Evolutionary conservation across 2,888 invertebrate species (phyloP).

Genomic region (Drosophila peninsularis): DNA sequence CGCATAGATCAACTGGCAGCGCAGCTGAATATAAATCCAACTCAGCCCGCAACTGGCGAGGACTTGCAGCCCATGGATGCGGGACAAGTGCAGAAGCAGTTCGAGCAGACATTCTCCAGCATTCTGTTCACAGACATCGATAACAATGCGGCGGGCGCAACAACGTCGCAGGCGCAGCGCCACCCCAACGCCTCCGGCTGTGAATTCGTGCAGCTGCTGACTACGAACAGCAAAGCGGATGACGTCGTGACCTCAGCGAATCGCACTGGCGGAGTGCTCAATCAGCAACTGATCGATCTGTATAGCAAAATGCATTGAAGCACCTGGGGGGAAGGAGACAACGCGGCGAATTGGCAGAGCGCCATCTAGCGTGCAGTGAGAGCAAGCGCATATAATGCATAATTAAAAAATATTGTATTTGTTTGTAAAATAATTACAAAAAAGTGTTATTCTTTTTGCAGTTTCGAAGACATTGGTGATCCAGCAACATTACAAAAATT

Average conservation of each 20-base stretch:
- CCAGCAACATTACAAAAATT: constrained; percentile 56
- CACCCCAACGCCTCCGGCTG: constrained; percentile 45
- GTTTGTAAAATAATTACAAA: constrained; percentile 76
- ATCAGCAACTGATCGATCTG: constrained; percentile 75
- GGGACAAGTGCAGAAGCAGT: constrained; percentile 73
- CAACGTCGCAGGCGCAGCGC: constrained; percentile 10
- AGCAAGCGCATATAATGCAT: constrained; percentile 31
- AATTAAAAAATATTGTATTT: constrained; percentile 77
- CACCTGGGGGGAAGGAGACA: background rate
- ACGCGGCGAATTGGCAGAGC: background rate
- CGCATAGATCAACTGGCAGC: constrained; percentile 76
- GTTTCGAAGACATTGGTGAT: constrained; percentile 74
- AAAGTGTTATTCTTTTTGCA: constrained; percentile 46
- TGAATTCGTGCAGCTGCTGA: constrained; percentile 75
- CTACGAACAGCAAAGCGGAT: constrained; percentile 4
- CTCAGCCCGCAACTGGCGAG: constrained; percentile 36
- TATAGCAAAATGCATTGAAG: constrained; percentile 75
- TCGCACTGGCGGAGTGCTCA: constrained; percentile 41
- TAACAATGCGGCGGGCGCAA: constrained; percentile 25
- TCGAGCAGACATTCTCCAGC: constrained; percentile 76
- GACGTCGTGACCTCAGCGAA: constrained; percentile 3
- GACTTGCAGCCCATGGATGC: constrained; percentile 78
- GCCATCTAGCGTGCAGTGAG: constrained; percentile 11
- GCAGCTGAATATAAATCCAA: constrained; percentile 62
- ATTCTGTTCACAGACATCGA: constrained; percentile 74